Evolutionary conservation across 1,140 invertebrate genomes (phyloP).

Genomic region (Heterodera schachtii): DNA sequence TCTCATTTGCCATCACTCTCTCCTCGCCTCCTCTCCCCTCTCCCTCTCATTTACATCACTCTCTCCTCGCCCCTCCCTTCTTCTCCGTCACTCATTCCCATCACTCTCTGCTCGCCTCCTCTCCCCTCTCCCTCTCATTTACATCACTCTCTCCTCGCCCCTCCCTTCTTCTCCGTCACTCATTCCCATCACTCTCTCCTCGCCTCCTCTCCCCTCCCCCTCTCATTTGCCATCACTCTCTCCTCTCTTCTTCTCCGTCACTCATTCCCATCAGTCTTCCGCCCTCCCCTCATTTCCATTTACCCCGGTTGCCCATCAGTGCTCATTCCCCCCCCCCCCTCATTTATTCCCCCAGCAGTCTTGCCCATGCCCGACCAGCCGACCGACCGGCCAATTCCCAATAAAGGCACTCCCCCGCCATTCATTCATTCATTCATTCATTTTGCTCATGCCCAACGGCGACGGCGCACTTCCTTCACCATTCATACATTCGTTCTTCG

Average conservation of each 20-base stretch:
- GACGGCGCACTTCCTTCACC: conserved; percentile 1
- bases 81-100: background rate
- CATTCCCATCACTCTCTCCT: background rate
- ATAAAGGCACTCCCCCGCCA: background rate
- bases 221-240: too few relatives aligned
- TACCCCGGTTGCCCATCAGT: background rate
- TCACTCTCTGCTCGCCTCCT: too few relatives aligned
- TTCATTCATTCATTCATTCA: background rate
- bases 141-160: background rate
- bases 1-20: too few relatives aligned
- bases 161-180: background rate
- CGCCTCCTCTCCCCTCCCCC: too few relatives aligned
- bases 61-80: background rate
- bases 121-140: background rate
- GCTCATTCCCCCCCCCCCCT: too few relatives aligned
- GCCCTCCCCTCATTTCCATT: background rate
- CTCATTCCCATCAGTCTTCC: background rate
- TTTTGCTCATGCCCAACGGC: background rate
- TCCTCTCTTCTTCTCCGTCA: too few relatives aligned
- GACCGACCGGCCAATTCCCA: background rate
- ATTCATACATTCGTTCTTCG: background rate
- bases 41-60: too few relatives aligned
- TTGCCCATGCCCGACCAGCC: background rate
- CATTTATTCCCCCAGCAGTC: background rate
- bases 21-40: too few relatives aligned